Conservation (phyloP, 2,888 invertebrate genomes). For the Heterodera filipjevi region DNA sequence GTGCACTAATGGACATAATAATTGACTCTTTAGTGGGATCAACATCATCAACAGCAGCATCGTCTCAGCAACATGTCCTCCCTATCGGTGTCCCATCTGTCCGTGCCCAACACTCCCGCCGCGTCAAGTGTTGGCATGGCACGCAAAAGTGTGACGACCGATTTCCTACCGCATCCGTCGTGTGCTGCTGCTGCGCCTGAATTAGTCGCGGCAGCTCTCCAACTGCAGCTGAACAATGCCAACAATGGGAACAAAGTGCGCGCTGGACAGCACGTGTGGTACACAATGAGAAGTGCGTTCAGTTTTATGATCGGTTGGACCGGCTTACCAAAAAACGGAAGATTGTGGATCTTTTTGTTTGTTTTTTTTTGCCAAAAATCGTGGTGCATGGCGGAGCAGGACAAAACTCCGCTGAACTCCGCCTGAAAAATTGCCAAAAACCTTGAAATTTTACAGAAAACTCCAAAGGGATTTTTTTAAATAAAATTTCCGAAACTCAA, state of each 20-base stretch:
- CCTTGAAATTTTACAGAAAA: no score
- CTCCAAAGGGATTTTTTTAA: no score
- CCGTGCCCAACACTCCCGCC: conserved; percentile 6
- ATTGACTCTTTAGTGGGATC: neutral
- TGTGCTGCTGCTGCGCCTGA: neutral
- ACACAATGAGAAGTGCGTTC: conserved; percentile 28
- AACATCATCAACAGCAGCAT: neutral
- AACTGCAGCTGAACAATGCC: conserved; percentile 5
- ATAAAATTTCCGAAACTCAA: no score
- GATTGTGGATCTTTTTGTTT: no score
- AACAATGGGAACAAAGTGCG: conserved; percentile 9
- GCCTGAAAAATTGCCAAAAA: no score
- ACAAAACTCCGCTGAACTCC: no score
- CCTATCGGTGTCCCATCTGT: conserved; percentile 3
- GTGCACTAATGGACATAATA: neutral
- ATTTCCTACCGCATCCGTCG: neutral
- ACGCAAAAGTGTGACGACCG: neutral
- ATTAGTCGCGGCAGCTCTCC: neutral
- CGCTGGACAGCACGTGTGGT: conserved; percentile 13
- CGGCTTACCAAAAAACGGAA: no score
- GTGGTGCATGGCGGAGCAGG: no score
- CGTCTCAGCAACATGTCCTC: conserved; percentile 26
- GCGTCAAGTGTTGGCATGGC: neutral
- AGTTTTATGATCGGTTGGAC: no score
- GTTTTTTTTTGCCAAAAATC: no score